Evolutionary conservation across 92 coral and sea anemone genomes (phyloP), one percentile per base, ranked within the genome.

Genomic region (Palythoa heliodiscus): DNA sequence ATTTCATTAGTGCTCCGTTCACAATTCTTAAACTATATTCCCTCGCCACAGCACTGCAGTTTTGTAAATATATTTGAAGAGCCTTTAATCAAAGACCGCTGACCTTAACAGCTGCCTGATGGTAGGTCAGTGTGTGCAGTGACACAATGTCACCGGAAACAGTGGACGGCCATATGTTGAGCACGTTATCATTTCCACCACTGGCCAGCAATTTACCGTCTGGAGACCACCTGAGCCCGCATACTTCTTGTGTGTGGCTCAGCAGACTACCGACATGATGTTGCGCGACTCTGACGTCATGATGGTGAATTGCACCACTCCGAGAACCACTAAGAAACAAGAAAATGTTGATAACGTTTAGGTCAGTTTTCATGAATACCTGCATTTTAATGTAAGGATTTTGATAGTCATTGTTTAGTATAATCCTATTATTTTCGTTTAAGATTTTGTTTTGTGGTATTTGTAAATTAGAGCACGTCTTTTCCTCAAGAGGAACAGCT

Each of bases 81-180:
- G 64, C 64, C 64, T 58, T 58, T 58, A 3, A 19, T 43, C 9
- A 19, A 29, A 3, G 53, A 61, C 82, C 38, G 83, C 93, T 58
- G 74, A 96, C 99, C 99, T 94, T 96, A 23, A 96, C 96, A 35
- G 99, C 99, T 19, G 98, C 96, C 78, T 93, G 98, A 58, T 96
- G 99, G 77, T 93, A 93, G 19, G 92, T 96, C 53, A 96, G 78
- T 1, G 95, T 76, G 77, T 93, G 90, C 40, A 96, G 75, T 16
- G 98, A 98, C 11, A 89, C 57, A 10, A 22, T 69, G 7, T 22
- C 58, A 25, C 57, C 73, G 0, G 86, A 50, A 37, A 79, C 78
- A 35, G 89, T 68, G 35, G 90, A 89, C 25, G 95, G 83, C 97
- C 98, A 96, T 55, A 96, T 95, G 82, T 94, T 96, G 70, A 96